A percentile compares a stretch with the other conserved stretches of the same genome.
These are phyloP conservation scores for Tychaedon coryphoeus DNA, from an alignment of 2,113 vertebrate genomes.

Conservation along the genomic window DNA sequence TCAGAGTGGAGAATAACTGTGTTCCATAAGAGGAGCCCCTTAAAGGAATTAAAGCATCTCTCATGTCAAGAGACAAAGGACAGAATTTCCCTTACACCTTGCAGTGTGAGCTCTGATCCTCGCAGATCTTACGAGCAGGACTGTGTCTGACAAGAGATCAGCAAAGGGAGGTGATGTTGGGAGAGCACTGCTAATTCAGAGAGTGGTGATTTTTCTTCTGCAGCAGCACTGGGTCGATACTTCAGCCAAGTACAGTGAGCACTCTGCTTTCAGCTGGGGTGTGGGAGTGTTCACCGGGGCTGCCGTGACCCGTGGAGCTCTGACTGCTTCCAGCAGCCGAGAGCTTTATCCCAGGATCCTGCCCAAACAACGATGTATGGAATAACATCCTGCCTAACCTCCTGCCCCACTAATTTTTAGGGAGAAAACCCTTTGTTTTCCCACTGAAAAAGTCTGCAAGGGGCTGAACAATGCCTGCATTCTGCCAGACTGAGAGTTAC, in stretches of 20 bases:
- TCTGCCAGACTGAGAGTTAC: background rate
- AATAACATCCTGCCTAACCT: background rate
- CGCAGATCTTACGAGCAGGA: background rate
- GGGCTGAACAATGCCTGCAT: background rate
- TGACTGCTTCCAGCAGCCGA: background rate
- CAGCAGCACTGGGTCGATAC: background rate
- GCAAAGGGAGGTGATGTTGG: background rate
- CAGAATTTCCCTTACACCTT: background rate
- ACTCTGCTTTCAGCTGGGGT: background rate
- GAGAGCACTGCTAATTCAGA: background rate
- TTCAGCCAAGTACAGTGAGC: background rate
- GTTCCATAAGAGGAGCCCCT: background rate
- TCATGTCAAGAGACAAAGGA: background rate
- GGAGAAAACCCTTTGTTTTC: background rate
- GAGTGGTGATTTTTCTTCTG: background rate
- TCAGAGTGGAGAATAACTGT: background rate
- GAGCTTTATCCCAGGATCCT: background rate
- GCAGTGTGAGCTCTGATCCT: background rate
- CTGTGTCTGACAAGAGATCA: background rate
- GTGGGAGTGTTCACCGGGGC: fast-evolving
- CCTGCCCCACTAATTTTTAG: background rate
- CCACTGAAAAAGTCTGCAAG: background rate
- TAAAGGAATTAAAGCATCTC: background rate
- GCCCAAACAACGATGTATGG: fast-evolving
- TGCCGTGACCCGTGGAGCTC: background rate